Evolutionary conservation across 2,113 vertebrate genomes (phyloP).

Genomic region (Hippotragus niger): DNA sequence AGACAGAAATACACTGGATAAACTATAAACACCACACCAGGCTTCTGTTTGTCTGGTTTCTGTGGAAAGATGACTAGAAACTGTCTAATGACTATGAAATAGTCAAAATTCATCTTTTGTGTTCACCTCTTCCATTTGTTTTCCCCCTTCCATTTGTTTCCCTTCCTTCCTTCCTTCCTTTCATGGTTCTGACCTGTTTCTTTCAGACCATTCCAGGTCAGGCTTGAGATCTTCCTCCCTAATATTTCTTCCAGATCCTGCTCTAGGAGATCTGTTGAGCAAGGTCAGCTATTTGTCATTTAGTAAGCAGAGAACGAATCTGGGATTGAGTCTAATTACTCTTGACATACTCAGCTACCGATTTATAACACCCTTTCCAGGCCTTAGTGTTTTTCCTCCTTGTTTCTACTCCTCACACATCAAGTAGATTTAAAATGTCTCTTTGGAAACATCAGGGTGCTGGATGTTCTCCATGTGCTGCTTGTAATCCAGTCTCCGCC

Average conservation of each 20-base stretch:
- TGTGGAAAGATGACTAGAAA: neutral
- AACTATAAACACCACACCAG: no score
- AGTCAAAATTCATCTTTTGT: neutral
- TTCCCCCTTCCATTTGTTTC: neutral
- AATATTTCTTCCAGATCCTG: neutral
- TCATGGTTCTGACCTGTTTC: neutral
- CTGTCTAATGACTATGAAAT: neutral
- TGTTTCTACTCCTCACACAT: neutral
- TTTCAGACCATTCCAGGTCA: neutral
- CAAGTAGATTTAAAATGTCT: neutral
- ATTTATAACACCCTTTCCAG: neutral
- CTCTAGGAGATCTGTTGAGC: neutral
- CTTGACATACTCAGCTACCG: neutral
- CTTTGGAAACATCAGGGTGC: neutral
- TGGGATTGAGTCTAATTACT: neutral
- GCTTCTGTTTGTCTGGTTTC: neutral
- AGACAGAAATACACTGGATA: neutral
- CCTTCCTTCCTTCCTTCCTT: neutral
- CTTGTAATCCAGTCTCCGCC: neutral
- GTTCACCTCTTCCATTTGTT: neutral
- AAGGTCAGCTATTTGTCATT: neutral
- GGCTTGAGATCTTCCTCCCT: neutral
- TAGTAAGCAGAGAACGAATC: neutral
- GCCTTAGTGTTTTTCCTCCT: neutral
- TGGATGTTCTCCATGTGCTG: neutral